Conservation (phyloP, 2,888 invertebrate genomes). For the Pocota personata region DNA sequence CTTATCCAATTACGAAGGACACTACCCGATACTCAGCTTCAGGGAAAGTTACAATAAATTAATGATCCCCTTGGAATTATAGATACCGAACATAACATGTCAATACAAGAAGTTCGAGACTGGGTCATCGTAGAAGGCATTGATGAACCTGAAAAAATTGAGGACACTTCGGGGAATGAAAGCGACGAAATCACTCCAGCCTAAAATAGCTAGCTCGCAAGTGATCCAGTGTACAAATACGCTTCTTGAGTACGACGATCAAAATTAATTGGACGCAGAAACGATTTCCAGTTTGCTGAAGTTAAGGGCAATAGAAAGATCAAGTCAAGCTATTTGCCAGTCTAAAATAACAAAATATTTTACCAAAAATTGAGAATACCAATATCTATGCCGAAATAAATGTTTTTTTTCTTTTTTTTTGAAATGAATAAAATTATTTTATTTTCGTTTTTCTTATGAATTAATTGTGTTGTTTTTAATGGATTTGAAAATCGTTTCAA, state of each 20-base stretch:
- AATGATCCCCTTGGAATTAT: conserved; percentile 25
- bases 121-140: not conserved
- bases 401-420: no score
- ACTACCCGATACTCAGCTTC: conserved; percentile 13
- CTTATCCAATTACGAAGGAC: not conserved
- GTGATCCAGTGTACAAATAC: no score
- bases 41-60: conserved; percentile 19
- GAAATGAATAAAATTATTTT: no score
- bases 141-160: not conserved
- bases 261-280: not conserved
- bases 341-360: no score
- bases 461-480: no score
- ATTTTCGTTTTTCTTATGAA: no score
- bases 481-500: no score
- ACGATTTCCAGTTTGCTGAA: not conserved
- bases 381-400: no score
- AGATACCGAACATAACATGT: conserved; percentile 16
- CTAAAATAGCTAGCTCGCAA: not conserved
- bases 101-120: conserved; percentile 27
- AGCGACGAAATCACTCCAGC: not conserved
- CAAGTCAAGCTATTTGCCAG: not conserved
- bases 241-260: not conserved
- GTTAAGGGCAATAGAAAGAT: not conserved
- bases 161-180: not conserved
- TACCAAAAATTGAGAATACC: no score